Evolutionary conservation across 2,797 vertebrate species (phyloP).

Genomic region (Siniperca obscura): DNA sequence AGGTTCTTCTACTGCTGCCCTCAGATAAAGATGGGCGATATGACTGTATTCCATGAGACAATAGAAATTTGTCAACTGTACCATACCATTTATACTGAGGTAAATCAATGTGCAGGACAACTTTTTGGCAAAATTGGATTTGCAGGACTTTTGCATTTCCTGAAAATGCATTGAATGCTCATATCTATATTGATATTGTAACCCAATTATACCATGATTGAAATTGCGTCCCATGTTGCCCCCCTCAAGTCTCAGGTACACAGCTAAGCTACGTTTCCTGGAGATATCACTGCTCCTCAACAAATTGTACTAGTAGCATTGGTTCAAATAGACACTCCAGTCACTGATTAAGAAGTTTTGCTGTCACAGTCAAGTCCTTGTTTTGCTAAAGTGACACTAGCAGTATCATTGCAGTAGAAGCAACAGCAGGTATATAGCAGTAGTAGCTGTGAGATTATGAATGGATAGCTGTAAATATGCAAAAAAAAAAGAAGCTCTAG

Average conservation of each 20-base stretch:
- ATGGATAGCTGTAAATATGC: not conserved
- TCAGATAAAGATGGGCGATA: not conserved
- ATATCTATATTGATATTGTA: no score
- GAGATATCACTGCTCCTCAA: no score
- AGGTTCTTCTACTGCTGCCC: no score
- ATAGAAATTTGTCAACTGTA: not conserved
- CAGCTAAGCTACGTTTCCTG: no score
- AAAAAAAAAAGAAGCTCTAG: not conserved
- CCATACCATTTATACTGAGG: not conserved
- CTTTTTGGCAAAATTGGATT: no score
- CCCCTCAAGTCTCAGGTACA: no score
- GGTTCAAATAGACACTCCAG: no score
- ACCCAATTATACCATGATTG: no score
- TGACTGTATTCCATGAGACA: not conserved
- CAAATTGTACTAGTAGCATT: no score
- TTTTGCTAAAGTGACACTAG: not conserved
- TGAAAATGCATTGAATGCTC: not conserved
- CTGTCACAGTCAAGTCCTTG: no score
- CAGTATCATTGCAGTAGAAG: not conserved
- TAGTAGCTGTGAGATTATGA: not conserved
- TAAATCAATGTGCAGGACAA: not conserved
- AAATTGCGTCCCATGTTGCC: no score
- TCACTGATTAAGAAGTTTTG: not conserved
- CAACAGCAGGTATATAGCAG: not conserved
- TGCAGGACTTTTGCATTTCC: not conserved